Evolutionary conservation across 2,113 vertebrate genomes (phyloP).

Genomic region (Thamnophis sirtalis): DNA sequence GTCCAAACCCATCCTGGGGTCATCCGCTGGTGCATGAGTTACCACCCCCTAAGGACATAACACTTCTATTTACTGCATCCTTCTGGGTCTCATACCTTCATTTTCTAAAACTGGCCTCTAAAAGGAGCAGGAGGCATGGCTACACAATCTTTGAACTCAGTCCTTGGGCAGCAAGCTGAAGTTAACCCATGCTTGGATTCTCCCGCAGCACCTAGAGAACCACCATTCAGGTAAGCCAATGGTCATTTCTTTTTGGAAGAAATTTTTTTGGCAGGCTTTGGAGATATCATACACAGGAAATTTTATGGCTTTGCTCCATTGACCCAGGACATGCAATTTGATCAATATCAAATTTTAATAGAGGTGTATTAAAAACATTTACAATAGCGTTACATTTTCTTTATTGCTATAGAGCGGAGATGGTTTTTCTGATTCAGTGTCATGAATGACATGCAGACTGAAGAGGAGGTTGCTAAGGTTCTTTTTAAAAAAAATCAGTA

Average conservation of each 20-base stretch:
- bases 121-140: too few species aligned
- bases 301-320: conserved; percentile 54
- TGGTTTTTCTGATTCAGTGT: conserved; percentile 23
- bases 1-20: too few species aligned
- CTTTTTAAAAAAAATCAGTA: neutral
- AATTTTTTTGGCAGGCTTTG: neutral
- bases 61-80: too few species aligned
- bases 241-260: neutral
- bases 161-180: too few species aligned
- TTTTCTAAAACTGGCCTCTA: too few species aligned
- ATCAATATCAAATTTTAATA: conserved; percentile 56
- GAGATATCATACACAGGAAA: neutral
- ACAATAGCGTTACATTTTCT: conserved; percentile 46
- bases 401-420: conserved; percentile 14
- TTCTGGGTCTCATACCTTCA: too few species aligned
- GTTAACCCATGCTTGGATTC: too few species aligned
- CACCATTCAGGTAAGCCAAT: too few species aligned
- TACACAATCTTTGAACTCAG: too few species aligned
- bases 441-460: neutral
- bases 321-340: conserved; percentile 54
- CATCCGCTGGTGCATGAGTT: too few species aligned
- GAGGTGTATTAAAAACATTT: conserved; percentile 42
- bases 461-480: neutral
- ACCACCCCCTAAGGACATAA: too few species aligned
- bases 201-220: too few species aligned